phyloP scores from a whole-genome alignment of 2,797 vertebrate genomes.

The Melopsittacus undulatus region DNA sequence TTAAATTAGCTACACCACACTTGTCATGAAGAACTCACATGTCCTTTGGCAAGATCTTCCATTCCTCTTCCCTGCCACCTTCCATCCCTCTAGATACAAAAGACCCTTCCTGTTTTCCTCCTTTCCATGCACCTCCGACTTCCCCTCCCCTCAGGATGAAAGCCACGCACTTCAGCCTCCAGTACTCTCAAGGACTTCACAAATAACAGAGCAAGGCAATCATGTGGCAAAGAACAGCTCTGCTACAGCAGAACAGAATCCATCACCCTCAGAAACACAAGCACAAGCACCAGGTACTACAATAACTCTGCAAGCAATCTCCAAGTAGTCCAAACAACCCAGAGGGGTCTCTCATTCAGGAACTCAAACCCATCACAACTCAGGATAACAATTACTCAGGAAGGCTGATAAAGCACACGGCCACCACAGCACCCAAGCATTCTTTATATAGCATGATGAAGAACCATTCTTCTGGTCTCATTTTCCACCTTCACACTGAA shows the following conservation, averaged over 20 bases:
- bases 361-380: neutral
- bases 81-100: neutral
- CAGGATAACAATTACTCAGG: neutral
- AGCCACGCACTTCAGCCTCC: neutral
- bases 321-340: neutral
- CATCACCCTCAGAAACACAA: neutral
- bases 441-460: neutral
- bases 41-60: neutral
- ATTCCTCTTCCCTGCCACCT: neutral
- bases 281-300: neutral
- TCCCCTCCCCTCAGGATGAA: neutral
- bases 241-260: neutral
- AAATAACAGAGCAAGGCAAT: neutral
- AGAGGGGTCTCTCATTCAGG: neutral
- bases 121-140: neutral
- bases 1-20: neutral
- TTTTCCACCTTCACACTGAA: neutral
- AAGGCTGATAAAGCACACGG: fast-evolving
- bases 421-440: neutral
- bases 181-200: neutral
- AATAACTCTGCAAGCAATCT: neutral
- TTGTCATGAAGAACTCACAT: fast-evolving
- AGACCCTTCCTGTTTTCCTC: neutral
- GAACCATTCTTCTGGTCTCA: neutral
- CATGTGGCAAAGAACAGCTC: neutral